phyloP scores from a whole-genome alignment of 2,888 invertebrate species.

The Dioctria linearis region DNA sequence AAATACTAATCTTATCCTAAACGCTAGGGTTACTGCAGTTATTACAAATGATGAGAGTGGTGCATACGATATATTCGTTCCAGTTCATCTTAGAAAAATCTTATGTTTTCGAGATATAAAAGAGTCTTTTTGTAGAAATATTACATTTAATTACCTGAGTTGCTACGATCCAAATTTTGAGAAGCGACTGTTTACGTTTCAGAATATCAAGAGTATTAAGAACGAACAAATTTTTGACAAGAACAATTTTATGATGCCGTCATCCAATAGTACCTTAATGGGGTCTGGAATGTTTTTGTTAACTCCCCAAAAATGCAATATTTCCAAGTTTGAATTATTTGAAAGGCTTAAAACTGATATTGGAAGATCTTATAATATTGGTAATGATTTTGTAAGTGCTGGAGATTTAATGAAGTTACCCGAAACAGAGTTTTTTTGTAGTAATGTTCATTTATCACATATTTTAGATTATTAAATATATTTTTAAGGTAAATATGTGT shows the following conservation, averaged over 20 bases:
- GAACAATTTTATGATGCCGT: not conserved
- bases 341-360: constrained; percentile 4
- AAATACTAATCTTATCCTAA: not conserved
- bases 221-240: not conserved
- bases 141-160: not conserved
- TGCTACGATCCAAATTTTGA: not conserved
- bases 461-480: not conserved
- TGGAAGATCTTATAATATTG: constrained; percentile 4
- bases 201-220: not conserved
- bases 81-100: not conserved
- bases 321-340: not conserved
- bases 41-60: not conserved
- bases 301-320: constrained; percentile 2
- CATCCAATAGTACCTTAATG: not conserved
- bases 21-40: not conserved
- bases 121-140: no score
- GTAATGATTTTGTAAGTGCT: not conserved
- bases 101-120: not conserved
- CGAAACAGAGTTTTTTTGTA: not conserved
- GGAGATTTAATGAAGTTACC: constrained; percentile 17
- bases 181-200: constrained; percentile 29
- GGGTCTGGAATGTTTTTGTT: not conserved
- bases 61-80: not conserved
- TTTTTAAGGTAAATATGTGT: not conserved
- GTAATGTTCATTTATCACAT: constrained; percentile 13